These are phyloP conservation scores for Harpagifer antarcticus DNA, from an alignment of 2,797 vertebrate genomes.

Conservation along the genomic window DNA sequence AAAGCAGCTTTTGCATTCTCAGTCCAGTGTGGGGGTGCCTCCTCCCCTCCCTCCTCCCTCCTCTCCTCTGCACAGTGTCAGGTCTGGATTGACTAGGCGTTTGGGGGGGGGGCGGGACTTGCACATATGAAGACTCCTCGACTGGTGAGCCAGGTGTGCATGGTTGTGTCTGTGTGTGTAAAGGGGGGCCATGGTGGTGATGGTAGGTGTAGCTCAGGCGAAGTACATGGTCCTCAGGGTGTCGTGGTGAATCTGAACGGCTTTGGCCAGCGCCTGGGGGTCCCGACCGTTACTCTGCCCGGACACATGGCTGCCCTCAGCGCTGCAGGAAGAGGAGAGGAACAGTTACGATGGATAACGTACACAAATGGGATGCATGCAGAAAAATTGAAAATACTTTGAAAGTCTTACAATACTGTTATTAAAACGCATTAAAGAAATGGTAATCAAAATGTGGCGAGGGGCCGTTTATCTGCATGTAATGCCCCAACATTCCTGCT, in stretches of 20 bases:
- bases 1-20: constrained; percentile 88
- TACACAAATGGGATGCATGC: background rate
- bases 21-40: constrained; percentile 82
- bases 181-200: constrained; percentile 70
- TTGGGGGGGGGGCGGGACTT: constrained; percentile 72
- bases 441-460: no score
- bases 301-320: constrained; percentile 98
- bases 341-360: background rate
- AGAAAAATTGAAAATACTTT: background rate
- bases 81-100: constrained; percentile 86
- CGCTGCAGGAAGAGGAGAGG: constrained; percentile 83
- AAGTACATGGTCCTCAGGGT: constrained; percentile 99
- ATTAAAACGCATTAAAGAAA: background rate
- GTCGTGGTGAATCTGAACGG: constrained; percentile 99
- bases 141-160: constrained; percentile 80
- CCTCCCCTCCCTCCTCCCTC: constrained; percentile 77
- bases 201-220: constrained; percentile 86
- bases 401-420: background rate
- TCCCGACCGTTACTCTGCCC: constrained; percentile 99
- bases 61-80: constrained; percentile 88
- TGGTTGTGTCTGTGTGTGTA: constrained; percentile 79
- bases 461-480: no score
- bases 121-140: constrained; percentile 78
- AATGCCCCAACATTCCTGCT: no score
- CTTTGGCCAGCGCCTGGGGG: constrained; percentile 98